Evolutionary conservation across 2,113 vertebrate species (phyloP), one percentile per base, ranked within the genome.

Genomic region (Rana temporaria): DNA sequence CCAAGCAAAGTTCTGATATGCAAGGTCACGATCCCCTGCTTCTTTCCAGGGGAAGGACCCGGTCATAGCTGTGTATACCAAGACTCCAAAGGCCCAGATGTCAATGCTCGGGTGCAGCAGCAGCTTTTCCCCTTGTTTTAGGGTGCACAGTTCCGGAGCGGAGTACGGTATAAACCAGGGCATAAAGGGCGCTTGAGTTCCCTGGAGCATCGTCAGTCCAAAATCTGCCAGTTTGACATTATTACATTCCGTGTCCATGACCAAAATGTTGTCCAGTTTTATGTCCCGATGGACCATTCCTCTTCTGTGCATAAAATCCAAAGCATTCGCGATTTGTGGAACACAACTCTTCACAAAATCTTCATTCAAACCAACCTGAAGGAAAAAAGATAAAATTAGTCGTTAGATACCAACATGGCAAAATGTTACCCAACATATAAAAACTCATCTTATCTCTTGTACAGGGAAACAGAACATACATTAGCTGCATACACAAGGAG

Each of bases 1-100:
- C 67, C 90, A 88, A 15, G 94, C 86, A 83, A 96, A 98, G 88
- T 97, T 96, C 87, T 93, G 91, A 16, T 96, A 98, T 90, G 95
- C 97, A 73, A 94, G 92, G 65, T 98, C 96, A 0, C 89, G 55
- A 0, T 89, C 87, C 77, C 90, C 81, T 72, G 95, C 96, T 86
- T 89, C 86, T 77, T 97, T 96, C 97, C 97, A 98, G 84, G 97
- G 97, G 87, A 98, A 97, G 89, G 95, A 96, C 52, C 97, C 97
- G 0, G 96, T 98, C 59, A 98, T 95, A n/a, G 97, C 92, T 86
- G 95, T 97, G 89, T 97, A 98, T 7, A 98, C 90, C 53, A 98
- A 89, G 70, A 98, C 96, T 2, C 94, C 97, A 0, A 98, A 96
- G 20, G 67, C 22, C 67, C 87, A 73, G 97, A 94, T 0, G 98